Evolutionary conservation across 2,888 invertebrate species (phyloP).

Genomic region (Yponomeuta evonymella): DNA sequence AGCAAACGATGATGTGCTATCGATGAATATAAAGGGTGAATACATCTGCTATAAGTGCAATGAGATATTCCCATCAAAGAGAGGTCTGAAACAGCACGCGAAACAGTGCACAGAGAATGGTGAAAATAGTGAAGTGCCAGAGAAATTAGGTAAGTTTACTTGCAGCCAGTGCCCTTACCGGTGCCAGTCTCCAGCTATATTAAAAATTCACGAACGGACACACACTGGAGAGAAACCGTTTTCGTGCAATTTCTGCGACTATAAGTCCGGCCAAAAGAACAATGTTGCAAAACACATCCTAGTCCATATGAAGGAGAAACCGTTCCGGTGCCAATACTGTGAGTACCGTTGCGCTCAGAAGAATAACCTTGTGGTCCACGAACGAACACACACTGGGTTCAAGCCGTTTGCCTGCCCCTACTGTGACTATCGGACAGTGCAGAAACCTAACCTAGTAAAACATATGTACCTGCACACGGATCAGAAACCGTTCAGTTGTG

Average conservation of each 20-base stretch:
- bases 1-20: constrained; percentile 34
- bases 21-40: constrained; percentile 58
- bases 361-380: constrained; percentile 69
- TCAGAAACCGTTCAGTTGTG: constrained; percentile 68
- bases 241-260: constrained; percentile 65
- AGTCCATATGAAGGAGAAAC: constrained; percentile 72
- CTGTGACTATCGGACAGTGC: constrained; percentile 68
- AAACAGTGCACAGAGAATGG: constrained; percentile 43
- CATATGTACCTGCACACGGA: constrained; percentile 73
- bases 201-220: constrained; percentile 68
- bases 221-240: constrained; percentile 70
- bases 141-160: constrained; percentile 57
- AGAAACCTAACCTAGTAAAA: constrained; percentile 70
- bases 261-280: constrained; percentile 70
- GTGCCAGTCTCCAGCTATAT: constrained; percentile 69
- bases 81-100: constrained; percentile 57
- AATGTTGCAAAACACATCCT: constrained; percentile 71
- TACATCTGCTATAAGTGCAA: constrained; percentile 61
- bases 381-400: constrained; percentile 68
- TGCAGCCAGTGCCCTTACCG: constrained; percentile 63
- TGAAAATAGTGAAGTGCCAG: constrained; percentile 30
- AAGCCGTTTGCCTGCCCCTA: constrained; percentile 70
- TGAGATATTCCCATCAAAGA: constrained; percentile 54
- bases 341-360: constrained; percentile 70
- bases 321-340: constrained; percentile 67